Conservation (phyloP, 2,113 vertebrate species). For the Mesembrinibis cayennensis region DNA sequence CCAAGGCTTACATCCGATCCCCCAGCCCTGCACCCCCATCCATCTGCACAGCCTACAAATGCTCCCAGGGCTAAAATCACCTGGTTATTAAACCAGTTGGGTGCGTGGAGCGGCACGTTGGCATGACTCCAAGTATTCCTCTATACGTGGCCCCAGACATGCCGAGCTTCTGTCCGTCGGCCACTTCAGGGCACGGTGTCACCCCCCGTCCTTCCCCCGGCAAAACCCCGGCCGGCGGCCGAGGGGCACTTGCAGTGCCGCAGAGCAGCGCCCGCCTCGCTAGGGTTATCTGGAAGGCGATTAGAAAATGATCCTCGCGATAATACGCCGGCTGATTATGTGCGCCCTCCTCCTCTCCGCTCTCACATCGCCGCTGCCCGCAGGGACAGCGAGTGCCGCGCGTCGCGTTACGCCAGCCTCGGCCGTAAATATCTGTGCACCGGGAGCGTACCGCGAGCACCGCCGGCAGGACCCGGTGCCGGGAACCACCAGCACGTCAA, state of each 20-base stretch:
- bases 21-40: background rate
- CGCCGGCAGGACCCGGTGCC: fast-evolving
- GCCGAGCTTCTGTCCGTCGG: background rate
- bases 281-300: background rate
- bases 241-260: background rate
- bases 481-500: background rate
- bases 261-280: background rate
- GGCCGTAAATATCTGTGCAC: fast-evolving
- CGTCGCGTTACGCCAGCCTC: background rate
- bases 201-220: background rate
- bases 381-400: background rate
- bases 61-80: background rate
- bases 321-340: too few relatives aligned
- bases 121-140: background rate
- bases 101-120: background rate
- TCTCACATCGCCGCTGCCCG: background rate
- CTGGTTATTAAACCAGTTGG: fast-evolving
- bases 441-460: background rate
- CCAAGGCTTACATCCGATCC: background rate
- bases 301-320: background rate
- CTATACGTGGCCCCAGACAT: fast-evolving
- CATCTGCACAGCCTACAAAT: fast-evolving
- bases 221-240: background rate
- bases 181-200: background rate
- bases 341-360: background rate